These are phyloP conservation scores for Pseudolycoriella hygida DNA, from an alignment of 2,888 invertebrate species.

Conservation along the genomic window DNA sequence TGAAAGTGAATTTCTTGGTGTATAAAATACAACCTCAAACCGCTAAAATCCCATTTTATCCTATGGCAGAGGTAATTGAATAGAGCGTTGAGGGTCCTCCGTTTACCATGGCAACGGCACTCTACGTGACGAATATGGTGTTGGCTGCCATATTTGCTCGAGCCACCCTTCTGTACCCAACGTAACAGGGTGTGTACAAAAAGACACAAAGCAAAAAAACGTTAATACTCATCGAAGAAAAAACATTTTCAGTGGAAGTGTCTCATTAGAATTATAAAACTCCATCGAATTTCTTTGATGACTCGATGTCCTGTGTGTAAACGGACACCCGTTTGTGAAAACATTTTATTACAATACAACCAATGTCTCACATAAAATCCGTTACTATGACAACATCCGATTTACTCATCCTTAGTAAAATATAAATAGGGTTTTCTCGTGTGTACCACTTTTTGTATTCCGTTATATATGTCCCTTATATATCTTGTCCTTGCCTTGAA, in stretches of 20 bases:
- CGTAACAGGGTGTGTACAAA: not conserved
- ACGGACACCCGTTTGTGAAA: not conserved
- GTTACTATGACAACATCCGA: slow-evolving; percentile 1
- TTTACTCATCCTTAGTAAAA: not conserved
- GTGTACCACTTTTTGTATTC: not conserved
- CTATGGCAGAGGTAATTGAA: not conserved
- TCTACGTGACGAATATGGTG: slow-evolving; percentile 29
- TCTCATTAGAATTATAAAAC: no score
- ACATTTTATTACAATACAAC: not conserved
- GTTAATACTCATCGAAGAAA: not conserved
- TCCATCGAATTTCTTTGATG: no score
- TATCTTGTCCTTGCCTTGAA: not conserved
- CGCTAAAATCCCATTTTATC: not conserved
- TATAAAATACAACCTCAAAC: not conserved
- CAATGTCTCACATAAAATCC: slow-evolving; percentile 1
- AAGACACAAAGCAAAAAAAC: no score
- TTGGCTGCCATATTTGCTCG: slow-evolving; percentile 30
- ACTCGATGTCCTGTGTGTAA: no score
- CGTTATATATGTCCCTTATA: not conserved
- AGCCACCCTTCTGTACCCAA: slow-evolving; percentile 12
- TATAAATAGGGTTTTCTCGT: not conserved
- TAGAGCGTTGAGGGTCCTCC: slow-evolving; percentile 14
- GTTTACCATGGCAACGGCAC: slow-evolving; percentile 28
- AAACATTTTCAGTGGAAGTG: no score
- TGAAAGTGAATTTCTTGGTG: not conserved